These are phyloP conservation scores for Caenorhabditis tropicalis DNA, from an alignment of 1,140 invertebrate genomes.

Conservation along the genomic window DNA sequence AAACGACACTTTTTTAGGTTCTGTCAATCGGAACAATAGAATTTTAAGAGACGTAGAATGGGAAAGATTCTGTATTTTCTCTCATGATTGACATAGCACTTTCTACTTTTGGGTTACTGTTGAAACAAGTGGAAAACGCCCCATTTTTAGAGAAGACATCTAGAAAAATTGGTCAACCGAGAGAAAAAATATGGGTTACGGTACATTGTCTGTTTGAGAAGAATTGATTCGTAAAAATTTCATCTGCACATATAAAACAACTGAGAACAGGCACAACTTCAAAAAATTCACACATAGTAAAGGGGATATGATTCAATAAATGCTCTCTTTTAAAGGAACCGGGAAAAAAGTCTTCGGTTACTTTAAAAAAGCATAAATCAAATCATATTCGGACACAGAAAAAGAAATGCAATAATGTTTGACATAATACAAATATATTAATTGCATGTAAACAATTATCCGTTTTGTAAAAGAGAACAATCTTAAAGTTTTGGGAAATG, in stretches of 20 bases:
- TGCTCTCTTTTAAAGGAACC: too few species aligned
- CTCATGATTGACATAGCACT: slow-evolving; percentile 6
- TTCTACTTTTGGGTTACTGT: neutral
- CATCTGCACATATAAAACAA: slow-evolving; percentile 39
- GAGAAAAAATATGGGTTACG: neutral
- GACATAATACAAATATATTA: slow-evolving; percentile 39
- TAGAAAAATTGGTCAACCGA: neutral
- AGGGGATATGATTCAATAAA: too few species aligned
- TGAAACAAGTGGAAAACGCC: neutral
- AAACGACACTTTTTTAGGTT: slow-evolving; percentile 22
- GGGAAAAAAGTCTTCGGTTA: too few species aligned
- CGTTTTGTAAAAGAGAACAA: slow-evolving; percentile 42
- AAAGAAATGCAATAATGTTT: too few species aligned
- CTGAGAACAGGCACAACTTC: neutral
- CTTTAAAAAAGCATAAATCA: too few species aligned
- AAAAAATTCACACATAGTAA: neutral
- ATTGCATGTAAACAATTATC: slow-evolving; percentile 44
- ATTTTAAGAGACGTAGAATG: neutral
- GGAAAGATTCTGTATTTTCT: neutral
- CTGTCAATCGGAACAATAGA: neutral
- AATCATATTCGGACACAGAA: too few species aligned
- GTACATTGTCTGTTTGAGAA: neutral
- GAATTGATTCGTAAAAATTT: neutral
- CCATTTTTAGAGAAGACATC: neutral
- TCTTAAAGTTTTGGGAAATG: slow-evolving; percentile 33